Conservation (phyloP, 2,888 invertebrate species). For the Calameuta idolon region DNA sequence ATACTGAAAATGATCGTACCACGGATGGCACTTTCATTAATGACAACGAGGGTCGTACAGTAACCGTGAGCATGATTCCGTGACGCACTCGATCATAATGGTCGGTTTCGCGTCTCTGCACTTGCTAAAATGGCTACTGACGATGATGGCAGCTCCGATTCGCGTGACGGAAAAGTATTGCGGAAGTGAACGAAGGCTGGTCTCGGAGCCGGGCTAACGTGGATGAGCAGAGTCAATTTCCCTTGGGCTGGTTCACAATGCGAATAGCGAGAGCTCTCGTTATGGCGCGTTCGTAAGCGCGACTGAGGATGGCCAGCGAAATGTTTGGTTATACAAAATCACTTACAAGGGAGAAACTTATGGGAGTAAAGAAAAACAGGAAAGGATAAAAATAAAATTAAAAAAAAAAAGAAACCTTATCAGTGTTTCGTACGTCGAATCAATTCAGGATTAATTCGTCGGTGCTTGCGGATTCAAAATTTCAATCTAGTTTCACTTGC, state of each 20-base stretch:
- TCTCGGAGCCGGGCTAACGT: background rate
- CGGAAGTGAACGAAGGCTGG: background rate
- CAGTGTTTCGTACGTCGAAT: background rate
- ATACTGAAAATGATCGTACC: background rate
- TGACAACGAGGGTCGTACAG: background rate
- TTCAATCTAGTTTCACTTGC: background rate
- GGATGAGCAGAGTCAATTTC: background rate
- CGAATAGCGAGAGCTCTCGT: conserved; percentile 10
- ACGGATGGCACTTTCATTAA: background rate
- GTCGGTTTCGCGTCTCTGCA: background rate
- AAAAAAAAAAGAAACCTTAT: background rate
- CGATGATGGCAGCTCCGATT: background rate
- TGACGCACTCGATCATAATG: background rate
- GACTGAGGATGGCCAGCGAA: background rate
- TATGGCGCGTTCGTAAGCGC: background rate
- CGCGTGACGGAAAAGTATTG: background rate
- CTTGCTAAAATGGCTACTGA: background rate
- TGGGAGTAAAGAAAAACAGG: rapidly evolving
- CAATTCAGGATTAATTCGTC: background rate
- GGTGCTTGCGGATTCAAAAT: background rate
- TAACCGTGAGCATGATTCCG: background rate
- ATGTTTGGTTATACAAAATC: background rate
- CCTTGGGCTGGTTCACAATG: background rate
- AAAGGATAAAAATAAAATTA: too few relatives aligned
- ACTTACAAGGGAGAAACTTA: background rate